A percentile compares a stretch with the other conserved stretches of the same genome.
Evolutionary conservation across 2,888 invertebrate genomes (phyloP).

Genomic region (Caenorhabditis wallacei): DNA sequence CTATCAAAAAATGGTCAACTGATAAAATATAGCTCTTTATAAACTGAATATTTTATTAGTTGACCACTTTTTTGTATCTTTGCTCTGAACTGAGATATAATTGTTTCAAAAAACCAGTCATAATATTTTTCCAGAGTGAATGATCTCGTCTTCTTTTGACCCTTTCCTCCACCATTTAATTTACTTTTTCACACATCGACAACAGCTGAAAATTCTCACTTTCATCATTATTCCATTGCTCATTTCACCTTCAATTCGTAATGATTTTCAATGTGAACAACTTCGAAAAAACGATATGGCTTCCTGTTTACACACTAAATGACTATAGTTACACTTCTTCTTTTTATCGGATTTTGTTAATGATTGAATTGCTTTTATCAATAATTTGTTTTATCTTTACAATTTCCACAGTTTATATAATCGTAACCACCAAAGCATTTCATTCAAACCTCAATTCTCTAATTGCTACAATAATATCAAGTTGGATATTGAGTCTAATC

Average conservation of each 20-base stretch:
- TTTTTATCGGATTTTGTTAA: slow-evolving; percentile 1
- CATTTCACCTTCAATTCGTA: not conserved
- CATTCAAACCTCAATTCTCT: slow-evolving; percentile 6
- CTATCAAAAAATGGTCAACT: too few species aligned
- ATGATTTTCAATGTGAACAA: slow-evolving; percentile 37
- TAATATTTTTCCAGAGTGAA: too few species aligned
- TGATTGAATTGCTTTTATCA: not conserved
- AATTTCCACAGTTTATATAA: not conserved
- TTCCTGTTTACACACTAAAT: slow-evolving; percentile 19
- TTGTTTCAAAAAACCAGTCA: too few species aligned
- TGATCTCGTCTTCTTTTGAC: too few species aligned
- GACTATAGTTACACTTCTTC: slow-evolving; percentile 1
- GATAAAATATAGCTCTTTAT: too few species aligned
- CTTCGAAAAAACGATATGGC: slow-evolving; percentile 16
- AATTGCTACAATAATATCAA: not conserved
- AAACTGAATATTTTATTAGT: too few species aligned
- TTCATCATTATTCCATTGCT: not conserved
- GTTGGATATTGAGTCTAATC: slow-evolving; percentile 7
- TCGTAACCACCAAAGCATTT: slow-evolving; percentile 6
- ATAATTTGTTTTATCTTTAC: slow-evolving; percentile 4
- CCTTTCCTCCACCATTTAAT: too few species aligned
- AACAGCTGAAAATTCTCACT: too few species aligned
- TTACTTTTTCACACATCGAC: too few species aligned
- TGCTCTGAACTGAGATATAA: too few species aligned
- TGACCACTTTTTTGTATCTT: too few species aligned